phyloP scores from a whole-genome alignment of 2,888 invertebrate species.

The Pseudococcus viburni region DNA sequence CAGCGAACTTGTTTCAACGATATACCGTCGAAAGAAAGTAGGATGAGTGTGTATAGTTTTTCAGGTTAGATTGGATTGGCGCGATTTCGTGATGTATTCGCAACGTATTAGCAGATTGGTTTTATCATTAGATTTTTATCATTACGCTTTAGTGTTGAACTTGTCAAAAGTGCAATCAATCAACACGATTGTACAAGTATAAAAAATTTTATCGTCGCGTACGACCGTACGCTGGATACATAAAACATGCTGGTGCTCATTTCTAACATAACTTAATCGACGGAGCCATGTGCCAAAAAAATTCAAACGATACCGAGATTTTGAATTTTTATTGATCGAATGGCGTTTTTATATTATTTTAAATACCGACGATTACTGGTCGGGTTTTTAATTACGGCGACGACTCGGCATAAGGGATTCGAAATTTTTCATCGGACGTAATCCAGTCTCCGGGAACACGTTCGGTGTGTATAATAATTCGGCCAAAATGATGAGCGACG shows the following conservation, averaged over 20 bases:
- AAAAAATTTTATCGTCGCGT: conserved; percentile 15
- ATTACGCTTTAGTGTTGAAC: conserved; percentile 16
- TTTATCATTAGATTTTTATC: conserved; percentile 47
- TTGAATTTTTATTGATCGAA: background rate
- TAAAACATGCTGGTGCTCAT: background rate
- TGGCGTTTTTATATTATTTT: background rate
- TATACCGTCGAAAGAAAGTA: conserved; percentile 25
- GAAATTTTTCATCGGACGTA: conserved; percentile 4
- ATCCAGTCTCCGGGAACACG: conserved; percentile 52
- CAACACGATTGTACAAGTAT: background rate
- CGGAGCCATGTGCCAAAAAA: conserved; percentile 6
- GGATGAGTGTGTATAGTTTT: conserved; percentile 18
- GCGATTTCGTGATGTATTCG: conserved; percentile 40
- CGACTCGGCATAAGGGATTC: background rate
- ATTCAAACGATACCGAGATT: background rate
- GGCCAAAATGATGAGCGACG: conserved; percentile 66
- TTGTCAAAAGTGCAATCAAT: conserved; percentile 47
- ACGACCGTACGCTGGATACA: background rate
- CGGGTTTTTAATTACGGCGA: background rate
- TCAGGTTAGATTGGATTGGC: conserved; percentile 47
- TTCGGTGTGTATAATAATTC: conserved; percentile 60
- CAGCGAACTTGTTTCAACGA: conserved; percentile 17
- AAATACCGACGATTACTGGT: background rate
- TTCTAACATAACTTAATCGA: background rate
- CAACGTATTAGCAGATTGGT: conserved; percentile 44